Conservation (phyloP, 2,888 invertebrate genomes). For the Barypeithes pellucidus region DNA sequence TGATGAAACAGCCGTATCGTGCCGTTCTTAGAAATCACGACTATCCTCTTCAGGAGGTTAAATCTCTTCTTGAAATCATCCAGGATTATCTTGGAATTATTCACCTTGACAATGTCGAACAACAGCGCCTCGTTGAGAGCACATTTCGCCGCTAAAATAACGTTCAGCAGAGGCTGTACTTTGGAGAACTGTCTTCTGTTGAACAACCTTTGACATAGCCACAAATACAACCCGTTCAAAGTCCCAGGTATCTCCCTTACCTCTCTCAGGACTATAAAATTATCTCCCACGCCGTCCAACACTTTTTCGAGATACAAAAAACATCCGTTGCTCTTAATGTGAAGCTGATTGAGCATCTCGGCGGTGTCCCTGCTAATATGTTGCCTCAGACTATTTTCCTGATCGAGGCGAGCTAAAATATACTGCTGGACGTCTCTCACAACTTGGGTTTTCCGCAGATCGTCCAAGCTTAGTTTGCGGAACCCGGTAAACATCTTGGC, state of each 20-base stretch:
- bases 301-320: slow-evolving; percentile 90
- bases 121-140: slow-evolving; percentile 88
- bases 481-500: slow-evolving; percentile 90
- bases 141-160: slow-evolving; percentile 89
- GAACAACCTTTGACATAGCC: slow-evolving; percentile 95
- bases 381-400: slow-evolving; percentile 86
- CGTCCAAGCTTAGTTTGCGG: slow-evolving; percentile 93
- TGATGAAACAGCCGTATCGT: slow-evolving; percentile 89
- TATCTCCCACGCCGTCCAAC: slow-evolving; percentile 93
- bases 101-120: slow-evolving; percentile 86
- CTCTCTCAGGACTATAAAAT: slow-evolving; percentile 91
- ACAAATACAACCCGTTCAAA: slow-evolving; percentile 93
- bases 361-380: slow-evolving; percentile 94
- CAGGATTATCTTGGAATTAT: slow-evolving; percentile 83
- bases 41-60: slow-evolving; percentile 79
- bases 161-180: slow-evolving; percentile 88
- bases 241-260: slow-evolving; percentile 96
- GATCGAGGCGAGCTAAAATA: slow-evolving; percentile 90
- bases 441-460: slow-evolving; percentile 90
- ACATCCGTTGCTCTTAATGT: slow-evolving; percentile 97
- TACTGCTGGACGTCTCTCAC: slow-evolving; percentile 97
- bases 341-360: slow-evolving; percentile 93
- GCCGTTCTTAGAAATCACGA: slow-evolving; percentile 76
- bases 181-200: slow-evolving; percentile 91
- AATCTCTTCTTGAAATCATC: slow-evolving; percentile 88